phyloP scores from a whole-genome alignment of 2,888 invertebrate species.

The Catocala sponsa region DNA sequence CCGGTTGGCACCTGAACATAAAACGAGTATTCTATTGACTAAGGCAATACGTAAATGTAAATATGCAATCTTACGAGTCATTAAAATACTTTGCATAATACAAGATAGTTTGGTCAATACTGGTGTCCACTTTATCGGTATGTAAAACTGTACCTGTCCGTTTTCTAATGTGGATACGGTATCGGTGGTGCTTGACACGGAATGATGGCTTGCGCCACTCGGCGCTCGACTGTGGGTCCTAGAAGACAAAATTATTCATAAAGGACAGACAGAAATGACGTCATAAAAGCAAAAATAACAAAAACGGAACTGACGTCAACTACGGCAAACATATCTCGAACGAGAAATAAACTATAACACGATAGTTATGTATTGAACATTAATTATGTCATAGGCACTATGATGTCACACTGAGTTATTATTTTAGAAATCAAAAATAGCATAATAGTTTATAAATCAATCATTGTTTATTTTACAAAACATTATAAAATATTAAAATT shows the following conservation, averaged over 20 bases:
- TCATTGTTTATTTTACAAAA: too few relatives aligned
- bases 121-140: too few relatives aligned
- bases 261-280: not conserved
- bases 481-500: too few relatives aligned
- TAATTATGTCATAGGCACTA: too few relatives aligned
- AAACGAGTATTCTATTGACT: not conserved
- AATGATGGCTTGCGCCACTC: conserved; percentile 85
- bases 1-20: conserved; percentile 73
- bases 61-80: not conserved
- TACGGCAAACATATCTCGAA: too few relatives aligned
- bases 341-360: too few relatives aligned
- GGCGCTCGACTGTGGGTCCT: conserved; percentile 85
- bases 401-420: too few relatives aligned
- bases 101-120: not conserved
- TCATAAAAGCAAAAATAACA: not conserved
- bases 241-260: conserved; percentile 23
- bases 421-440: too few relatives aligned
- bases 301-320: too few relatives aligned
- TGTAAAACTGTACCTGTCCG: conserved; percentile 75
- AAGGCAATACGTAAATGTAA: not conserved
- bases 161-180: conserved; percentile 84
- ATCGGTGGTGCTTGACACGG: conserved; percentile 81
- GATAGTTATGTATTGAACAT: too few relatives aligned
- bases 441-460: too few relatives aligned
- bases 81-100: conserved; percentile 6